Conservation (phyloP, 2,888 invertebrate species). For the Ferrisia virgata region DNA sequence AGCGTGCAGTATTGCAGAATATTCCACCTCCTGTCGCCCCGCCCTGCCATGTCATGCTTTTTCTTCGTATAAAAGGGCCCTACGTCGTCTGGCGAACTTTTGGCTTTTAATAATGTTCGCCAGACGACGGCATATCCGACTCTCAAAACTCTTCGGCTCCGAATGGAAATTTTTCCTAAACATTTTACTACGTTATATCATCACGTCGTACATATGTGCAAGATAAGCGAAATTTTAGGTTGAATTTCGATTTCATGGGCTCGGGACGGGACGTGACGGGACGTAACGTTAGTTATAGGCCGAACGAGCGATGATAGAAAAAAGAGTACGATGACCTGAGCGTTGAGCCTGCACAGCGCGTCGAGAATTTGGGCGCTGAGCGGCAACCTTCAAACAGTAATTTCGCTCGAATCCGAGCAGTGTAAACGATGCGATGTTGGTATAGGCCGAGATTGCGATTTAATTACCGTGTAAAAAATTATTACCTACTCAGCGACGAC, state of each 20-base stretch:
- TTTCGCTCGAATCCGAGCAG: neutral
- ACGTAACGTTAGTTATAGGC: no score
- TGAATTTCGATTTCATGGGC: no score
- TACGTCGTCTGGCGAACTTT: neutral
- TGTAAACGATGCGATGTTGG: neutral
- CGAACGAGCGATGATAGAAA: no score
- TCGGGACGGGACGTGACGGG: no score
- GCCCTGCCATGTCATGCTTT: neutral
- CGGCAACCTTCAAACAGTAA: neutral
- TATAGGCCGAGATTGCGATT: constrained; percentile 8
- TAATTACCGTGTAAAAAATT: constrained; percentile 6
- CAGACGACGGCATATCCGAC: no score
- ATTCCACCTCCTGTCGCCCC: neutral
- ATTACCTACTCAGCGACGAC: neutral
- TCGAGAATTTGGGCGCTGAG: neutral
- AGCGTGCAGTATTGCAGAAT: neutral
- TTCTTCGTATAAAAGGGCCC: neutral
- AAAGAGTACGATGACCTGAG: neutral
- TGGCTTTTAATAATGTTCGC: neutral
- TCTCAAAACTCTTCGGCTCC: no score
- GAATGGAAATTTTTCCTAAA: no score
- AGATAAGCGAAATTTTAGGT: no score
- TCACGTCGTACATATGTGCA: no score
- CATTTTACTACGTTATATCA: no score
- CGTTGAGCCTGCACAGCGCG: neutral